Evolutionary conservation across 2,888 invertebrate genomes (phyloP).

Genomic region (Plusia festucae): DNA sequence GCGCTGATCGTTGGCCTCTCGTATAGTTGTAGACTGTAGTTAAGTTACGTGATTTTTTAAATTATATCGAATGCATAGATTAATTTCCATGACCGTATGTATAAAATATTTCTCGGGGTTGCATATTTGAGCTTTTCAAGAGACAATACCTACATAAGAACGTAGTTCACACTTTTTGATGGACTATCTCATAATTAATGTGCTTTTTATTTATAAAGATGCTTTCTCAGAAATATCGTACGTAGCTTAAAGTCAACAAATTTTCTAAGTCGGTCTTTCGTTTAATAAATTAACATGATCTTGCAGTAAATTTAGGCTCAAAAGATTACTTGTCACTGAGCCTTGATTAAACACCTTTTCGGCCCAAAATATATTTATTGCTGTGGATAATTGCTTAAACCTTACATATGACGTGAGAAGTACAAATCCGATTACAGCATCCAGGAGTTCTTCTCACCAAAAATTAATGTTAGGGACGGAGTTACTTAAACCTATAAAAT

Average conservation of each 20-base stretch:
- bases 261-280: not conserved
- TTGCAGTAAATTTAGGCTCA: conserved; percentile 15
- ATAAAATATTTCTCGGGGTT: not conserved
- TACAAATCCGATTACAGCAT: conserved; percentile 42
- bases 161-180: not conserved
- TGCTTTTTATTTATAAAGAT: not conserved
- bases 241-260: not conserved
- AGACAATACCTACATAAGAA: not conserved
- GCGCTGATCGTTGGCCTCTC: no score
- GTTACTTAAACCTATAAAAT: not conserved
- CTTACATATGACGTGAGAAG: conserved; percentile 10
- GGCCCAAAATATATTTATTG: conserved; percentile 31
- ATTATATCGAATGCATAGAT: no score
- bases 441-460: not conserved
- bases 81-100: no score
- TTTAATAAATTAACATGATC: conserved; percentile 9
- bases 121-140: not conserved
- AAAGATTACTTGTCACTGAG: conserved; percentile 15
- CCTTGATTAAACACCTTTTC: conserved; percentile 19
- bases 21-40: no score
- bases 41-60: no score
- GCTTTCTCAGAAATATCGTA: not conserved
- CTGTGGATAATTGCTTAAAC: conserved; percentile 18
- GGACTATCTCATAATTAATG: not conserved
- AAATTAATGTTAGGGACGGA: not conserved